These are phyloP conservation scores for Dicyrtomina minuta DNA, from an alignment of 2,888 invertebrate genomes.

Conservation along the genomic window DNA sequence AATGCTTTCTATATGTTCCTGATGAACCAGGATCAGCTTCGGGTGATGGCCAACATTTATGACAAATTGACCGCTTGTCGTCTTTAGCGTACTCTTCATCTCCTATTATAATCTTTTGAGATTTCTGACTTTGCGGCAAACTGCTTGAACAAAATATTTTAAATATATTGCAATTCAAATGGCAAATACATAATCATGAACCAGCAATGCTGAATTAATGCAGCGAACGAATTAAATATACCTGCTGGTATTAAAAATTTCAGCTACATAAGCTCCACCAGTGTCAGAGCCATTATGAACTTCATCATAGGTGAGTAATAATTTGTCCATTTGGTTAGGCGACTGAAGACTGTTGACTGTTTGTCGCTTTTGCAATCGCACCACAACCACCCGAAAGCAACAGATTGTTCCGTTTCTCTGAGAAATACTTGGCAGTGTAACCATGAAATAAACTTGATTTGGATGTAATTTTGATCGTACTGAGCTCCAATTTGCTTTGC, in stretches of 20 bases:
- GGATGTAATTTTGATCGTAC: conserved; percentile 60
- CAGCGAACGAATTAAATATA: too few species aligned
- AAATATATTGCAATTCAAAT: too few species aligned
- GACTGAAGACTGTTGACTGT: conserved; percentile 68
- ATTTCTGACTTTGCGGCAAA: conserved; percentile 7
- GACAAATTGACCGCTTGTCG: conserved; percentile 45
- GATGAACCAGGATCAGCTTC: conserved; percentile 29
- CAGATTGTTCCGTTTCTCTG: conserved; percentile 86
- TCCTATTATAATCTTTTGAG: conserved; percentile 50
- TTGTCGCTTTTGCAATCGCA: conserved; percentile 67
- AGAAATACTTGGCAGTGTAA: conserved; percentile 69
- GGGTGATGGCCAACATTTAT: conserved; percentile 40
- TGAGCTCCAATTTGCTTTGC: conserved; percentile 53
- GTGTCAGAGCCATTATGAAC: conserved; percentile 66
- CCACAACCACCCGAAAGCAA: conserved; percentile 76
- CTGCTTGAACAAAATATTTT: neutral
- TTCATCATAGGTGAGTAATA: conserved; percentile 70
- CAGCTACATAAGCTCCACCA: conserved; percentile 79
- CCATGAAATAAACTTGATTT: conserved; percentile 66
- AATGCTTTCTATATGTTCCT: conserved; percentile 39
- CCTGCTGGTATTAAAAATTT: conserved; percentile 65
- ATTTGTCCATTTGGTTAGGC: conserved; percentile 66
- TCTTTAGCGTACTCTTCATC: conserved; percentile 44
- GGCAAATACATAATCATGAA: too few species aligned
- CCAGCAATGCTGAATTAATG: too few species aligned